Base-by-base conservation (phyloP, 2,113 vertebrate species). In the Pseudorasbora parva region DNA sequence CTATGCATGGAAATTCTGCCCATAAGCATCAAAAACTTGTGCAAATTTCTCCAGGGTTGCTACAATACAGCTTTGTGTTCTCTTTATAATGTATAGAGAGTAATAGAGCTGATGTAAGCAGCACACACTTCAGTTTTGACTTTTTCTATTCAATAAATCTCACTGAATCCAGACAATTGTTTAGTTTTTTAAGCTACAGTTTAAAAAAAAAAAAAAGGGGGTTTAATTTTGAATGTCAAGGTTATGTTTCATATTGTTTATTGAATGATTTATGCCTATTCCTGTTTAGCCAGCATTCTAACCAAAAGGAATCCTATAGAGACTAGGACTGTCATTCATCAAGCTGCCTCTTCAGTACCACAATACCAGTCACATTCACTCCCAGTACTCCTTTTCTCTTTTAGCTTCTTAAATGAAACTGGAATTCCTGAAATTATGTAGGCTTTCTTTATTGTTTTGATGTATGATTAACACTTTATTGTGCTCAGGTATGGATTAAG, bases 281-380 rank as follows among this genome's bases (percentile, higher is more conserved):
- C 30, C 27, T 75, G 23, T 75, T 75, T 60, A 12, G 47, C 78
- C 62, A 12, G 21, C 11, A 41, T 54, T 19, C 41, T 49, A 41
- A 59, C n/a, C n/a, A n/a, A n/a, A n/a, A n/a, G n/a, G n/a, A n/a
- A n/a, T n/a, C n/a, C n/a, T n/a, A n/a, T n/a, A n/a, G n/a, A n/a
- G n/a, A n/a, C n/a, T 12, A 23, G 64, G 12, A 86, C 64, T 56
- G n/a, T 8, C 64, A 66, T 86, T 86, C 64, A 82, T 82, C 76
- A 82, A 57, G n/a, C 54, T 78, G 81, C 66, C 76, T 21, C 47
- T 19, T 14, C 23, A 51, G 33, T 69, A 49, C 71, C 79, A 79
- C 45, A 83, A 73, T 78, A 86, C 77, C 57, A 73, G 68, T 59
- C 14, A n/a, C n/a, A n/a, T n/a, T n/a, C n/a, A n/a, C n/a, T n/a